A percentile compares a stretch with the other conserved stretches of the same genome.
phyloP scores from a whole-genome alignment of 2,797 vertebrate species.

The Helostoma temminkii region DNA sequence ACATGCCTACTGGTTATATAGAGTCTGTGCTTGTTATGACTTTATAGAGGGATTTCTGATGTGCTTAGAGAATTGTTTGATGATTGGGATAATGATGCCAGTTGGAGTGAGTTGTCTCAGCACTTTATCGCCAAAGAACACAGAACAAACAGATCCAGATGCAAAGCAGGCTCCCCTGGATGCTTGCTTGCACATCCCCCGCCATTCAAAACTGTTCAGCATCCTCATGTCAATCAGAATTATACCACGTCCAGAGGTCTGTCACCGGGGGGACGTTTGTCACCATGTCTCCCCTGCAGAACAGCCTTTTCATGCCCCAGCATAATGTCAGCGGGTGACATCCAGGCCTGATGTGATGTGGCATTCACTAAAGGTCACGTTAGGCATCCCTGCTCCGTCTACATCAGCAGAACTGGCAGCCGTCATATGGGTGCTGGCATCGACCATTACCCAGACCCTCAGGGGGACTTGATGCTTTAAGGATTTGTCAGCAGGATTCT shows the following conservation, averaged over 20 bases:
- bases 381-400: conserved; percentile 86
- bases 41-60: conserved; percentile 82
- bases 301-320: conserved; percentile 93
- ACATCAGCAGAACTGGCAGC: conserved; percentile 84
- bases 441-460: conserved; percentile 79
- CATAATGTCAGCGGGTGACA: conserved; percentile 96
- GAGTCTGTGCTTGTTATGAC: conserved; percentile 80
- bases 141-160: conserved; percentile 47
- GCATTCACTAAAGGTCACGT: conserved; percentile 99
- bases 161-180: conserved; percentile 29
- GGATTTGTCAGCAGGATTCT: conserved; percentile 75
- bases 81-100: conserved; percentile 80
- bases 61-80: conserved; percentile 82
- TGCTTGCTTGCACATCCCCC: conserved; percentile 26
- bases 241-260: conserved; percentile 76
- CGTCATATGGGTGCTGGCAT: conserved; percentile 85
- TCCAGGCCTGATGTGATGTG: conserved; percentile 96
- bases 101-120: conserved; percentile 75
- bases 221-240: conserved; percentile 79
- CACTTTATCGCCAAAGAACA: conserved; percentile 64
- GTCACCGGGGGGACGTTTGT: conserved; percentile 78
- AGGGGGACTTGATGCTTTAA: conserved; percentile 64
- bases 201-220: conserved; percentile 73
- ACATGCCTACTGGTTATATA: conserved; percentile 77
- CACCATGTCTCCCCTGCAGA: conserved; percentile 83